Base-by-base conservation (phyloP, 2,888 invertebrate genomes). In the Trichopria drosophilae region DNA sequence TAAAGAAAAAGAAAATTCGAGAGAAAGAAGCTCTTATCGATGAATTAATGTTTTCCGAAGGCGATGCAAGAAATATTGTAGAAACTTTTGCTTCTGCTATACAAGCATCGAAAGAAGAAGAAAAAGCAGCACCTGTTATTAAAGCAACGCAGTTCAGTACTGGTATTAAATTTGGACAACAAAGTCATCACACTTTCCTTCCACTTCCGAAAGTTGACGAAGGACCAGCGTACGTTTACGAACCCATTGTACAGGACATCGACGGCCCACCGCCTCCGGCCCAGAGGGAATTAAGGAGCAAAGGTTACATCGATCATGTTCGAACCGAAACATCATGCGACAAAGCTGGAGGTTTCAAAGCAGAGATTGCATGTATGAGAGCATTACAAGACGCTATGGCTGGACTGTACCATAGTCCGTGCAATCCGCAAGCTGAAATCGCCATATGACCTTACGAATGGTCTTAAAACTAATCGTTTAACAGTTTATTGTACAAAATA, bases 1-100 rank as follows among this genome's bases (percentile, higher is more conserved):
- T 85, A 1, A 91, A 91, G 65, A 87, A 85, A 68, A 88, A 87
- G 59, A 93, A 93, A 74, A 84, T 89, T 15, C 82, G 88, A 26
- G 88, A 91, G 60, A 93, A 93, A 63, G 93, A 96, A 72, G 93
- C 92, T 0, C 77, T 98, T 4, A 94, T 98, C 51, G 95, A 97
- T 76, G 95, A 97, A 72, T 79, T 98, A 26, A 95, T 94, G 88
- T 91, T 90, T 72, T 93, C 94, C 1, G 90, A 91, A 60, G 87
- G 86, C 7, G 88, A 95, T 72, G 96, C 96, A 0, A 87, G 88
- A 61, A 88, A 87, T 60, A 95, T 96, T 63, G 78, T 96, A 1
- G 87, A 85, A 57, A 87, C 86, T 9, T 93, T 93, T 75, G 86
- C 87, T 1, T 82, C 85, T 45, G 84, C 81, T 56, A 81, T 80